These are phyloP conservation scores for Pyrrhosoma nymphula DNA, from an alignment of 2,888 invertebrate genomes.

Conservation along the genomic window DNA sequence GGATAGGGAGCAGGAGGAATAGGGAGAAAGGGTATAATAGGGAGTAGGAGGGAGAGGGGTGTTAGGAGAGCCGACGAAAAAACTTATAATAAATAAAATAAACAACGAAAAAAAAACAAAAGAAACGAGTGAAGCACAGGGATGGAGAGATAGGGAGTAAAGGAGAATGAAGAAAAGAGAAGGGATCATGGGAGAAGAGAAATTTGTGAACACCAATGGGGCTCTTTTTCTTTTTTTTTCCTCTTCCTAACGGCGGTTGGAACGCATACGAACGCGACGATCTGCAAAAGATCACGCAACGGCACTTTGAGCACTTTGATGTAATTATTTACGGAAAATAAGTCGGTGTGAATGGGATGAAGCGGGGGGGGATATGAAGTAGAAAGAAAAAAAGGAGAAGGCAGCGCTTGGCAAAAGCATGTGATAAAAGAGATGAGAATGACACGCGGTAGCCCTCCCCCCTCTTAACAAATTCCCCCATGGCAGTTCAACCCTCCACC, in stretches of 20 bases:
- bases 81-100: too few species aligned
- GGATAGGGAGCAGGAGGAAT: neutral
- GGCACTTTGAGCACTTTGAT: slow-evolving; percentile 8
- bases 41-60: neutral
- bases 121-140: neutral
- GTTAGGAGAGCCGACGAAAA: too few species aligned
- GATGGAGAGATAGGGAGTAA: neutral
- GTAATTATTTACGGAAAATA: slow-evolving; percentile 14
- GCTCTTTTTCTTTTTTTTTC: neutral
- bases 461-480: neutral
- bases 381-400: neutral
- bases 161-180: neutral
- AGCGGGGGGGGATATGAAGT: neutral
- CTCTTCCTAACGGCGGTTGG: slow-evolving; percentile 36
- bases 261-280: neutral
- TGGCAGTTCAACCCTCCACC: too few species aligned
- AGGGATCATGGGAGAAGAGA: neutral
- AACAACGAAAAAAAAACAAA: too few species aligned
- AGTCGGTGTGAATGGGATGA: neutral
- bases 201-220: slow-evolving; percentile 26
- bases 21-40: neutral
- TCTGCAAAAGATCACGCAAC: neutral
- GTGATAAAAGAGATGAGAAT: too few species aligned
- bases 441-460: neutral
- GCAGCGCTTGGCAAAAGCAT: neutral